These are phyloP conservation scores for Apeltes quadracus DNA, from an alignment of 2,113 vertebrate species.

Conservation along the genomic window DNA sequence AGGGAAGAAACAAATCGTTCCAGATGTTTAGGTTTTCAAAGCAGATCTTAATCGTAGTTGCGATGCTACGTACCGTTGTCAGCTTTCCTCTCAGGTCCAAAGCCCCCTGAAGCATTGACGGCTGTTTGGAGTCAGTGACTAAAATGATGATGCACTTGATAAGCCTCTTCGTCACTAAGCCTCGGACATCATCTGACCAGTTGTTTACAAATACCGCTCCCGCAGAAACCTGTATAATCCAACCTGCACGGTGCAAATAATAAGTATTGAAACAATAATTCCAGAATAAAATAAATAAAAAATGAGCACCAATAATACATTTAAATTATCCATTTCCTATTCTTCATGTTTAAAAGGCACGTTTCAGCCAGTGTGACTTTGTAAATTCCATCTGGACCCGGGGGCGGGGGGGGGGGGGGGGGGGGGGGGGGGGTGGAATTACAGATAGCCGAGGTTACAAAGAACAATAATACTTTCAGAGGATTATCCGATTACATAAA, in stretches of 20 bases:
- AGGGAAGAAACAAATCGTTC: neutral
- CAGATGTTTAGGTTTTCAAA: neutral
- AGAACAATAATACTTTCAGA: slow-evolving; percentile 44
- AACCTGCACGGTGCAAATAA: neutral
- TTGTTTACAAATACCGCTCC: slow-evolving; percentile 54
- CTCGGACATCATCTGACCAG: slow-evolving; percentile 56
- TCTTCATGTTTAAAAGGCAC: neutral
- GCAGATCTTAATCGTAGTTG: neutral
- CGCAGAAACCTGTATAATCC: slow-evolving; percentile 7
- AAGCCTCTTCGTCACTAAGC: slow-evolving; percentile 72
- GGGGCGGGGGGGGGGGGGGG: too few relatives aligned
- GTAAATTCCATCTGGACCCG: slow-evolving; percentile 7
- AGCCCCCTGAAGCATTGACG: slow-evolving; percentile 1
- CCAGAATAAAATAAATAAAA: neutral
- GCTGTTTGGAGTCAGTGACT: slow-evolving; percentile 33
- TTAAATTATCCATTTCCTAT: neutral
- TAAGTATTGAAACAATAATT: neutral
- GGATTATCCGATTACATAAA: slow-evolving; percentile 71
- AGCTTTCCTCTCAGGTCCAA: neutral
- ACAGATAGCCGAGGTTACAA: slow-evolving; percentile 65
- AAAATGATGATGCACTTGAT: slow-evolving; percentile 29
- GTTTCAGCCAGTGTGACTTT: slow-evolving; percentile 12
- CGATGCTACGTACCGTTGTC: slow-evolving; percentile 28
- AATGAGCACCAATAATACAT: neutral
- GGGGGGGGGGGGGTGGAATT: slow-evolving; percentile 50